Conservation (phyloP, 2,113 vertebrate genomes). For the Psilopsiagon aurifrons region DNA sequence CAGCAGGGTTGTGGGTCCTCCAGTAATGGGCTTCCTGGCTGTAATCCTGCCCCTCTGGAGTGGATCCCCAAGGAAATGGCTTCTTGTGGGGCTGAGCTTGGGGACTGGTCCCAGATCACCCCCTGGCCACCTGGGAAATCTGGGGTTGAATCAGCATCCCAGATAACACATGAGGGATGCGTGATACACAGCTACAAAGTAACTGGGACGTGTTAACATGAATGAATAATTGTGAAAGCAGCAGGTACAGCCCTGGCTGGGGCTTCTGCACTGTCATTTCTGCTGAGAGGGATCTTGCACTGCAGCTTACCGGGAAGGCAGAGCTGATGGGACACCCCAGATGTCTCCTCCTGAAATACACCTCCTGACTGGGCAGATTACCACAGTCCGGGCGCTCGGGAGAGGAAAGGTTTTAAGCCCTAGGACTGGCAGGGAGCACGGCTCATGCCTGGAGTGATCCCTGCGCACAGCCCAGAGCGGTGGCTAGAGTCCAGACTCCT, state of each 20-base stretch:
- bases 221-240: not conserved
- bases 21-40: fast-evolving
- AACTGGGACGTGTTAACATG: not conserved
- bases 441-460: not conserved
- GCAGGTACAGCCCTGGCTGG: not conserved
- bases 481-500: not conserved
- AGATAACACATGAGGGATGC: fast-evolving
- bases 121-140: not conserved
- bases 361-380: not conserved
- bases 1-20: not conserved
- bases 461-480: not conserved
- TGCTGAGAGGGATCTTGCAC: not conserved
- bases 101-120: not conserved
- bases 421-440: fast-evolving
- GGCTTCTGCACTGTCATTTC: not conserved
- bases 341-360: not conserved
- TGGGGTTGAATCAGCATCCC: not conserved
- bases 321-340: not conserved
- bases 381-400: fast-evolving
- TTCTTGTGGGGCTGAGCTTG: not conserved
- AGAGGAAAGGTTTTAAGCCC: not conserved
- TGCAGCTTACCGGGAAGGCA: not conserved
- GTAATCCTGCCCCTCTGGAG: not conserved
- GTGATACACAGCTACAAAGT: not conserved
- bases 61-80: not conserved